A percentile compares a stretch with the other conserved stretches of the same genome.
phyloP scores from a whole-genome alignment of 2,113 vertebrate genomes.

The Cheirogaleus medius region DNA sequence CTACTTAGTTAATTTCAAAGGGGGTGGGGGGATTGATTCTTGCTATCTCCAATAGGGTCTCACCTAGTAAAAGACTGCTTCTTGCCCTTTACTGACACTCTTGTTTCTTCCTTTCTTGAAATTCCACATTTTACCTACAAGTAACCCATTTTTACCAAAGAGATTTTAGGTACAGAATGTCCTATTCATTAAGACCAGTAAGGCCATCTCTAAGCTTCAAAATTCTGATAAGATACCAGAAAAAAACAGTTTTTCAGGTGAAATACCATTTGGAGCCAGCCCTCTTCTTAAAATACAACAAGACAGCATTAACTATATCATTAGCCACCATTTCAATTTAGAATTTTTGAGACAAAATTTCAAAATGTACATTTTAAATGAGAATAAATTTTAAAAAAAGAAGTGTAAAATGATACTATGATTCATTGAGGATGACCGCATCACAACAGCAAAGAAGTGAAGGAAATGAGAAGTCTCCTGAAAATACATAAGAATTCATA shows the following conservation, averaged over 20 bases:
- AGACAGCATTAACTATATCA: background rate
- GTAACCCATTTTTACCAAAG: slow-evolving; percentile 1
- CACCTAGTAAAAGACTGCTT: background rate
- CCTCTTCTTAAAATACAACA: background rate
- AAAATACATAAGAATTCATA: background rate
- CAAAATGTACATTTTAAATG: background rate
- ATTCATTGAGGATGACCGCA: background rate
- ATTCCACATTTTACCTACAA: background rate
- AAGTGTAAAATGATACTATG: background rate
- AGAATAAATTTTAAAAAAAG: background rate
- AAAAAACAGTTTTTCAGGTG: background rate
- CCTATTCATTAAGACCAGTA: background rate
- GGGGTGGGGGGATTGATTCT: background rate
- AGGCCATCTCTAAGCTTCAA: background rate
- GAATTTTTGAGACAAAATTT: slow-evolving; percentile 3
- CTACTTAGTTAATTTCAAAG: background rate
- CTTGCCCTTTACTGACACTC: background rate
- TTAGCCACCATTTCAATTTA: background rate
- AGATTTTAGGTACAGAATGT: background rate
- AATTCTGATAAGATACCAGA: background rate
- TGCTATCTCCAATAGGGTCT: background rate
- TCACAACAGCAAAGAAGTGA: background rate
- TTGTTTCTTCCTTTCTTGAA: background rate
- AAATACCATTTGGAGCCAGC: background rate
- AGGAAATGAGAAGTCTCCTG: background rate